Conservation (phyloP, 2,888 invertebrate genomes). For the Idaea biselata region DNA sequence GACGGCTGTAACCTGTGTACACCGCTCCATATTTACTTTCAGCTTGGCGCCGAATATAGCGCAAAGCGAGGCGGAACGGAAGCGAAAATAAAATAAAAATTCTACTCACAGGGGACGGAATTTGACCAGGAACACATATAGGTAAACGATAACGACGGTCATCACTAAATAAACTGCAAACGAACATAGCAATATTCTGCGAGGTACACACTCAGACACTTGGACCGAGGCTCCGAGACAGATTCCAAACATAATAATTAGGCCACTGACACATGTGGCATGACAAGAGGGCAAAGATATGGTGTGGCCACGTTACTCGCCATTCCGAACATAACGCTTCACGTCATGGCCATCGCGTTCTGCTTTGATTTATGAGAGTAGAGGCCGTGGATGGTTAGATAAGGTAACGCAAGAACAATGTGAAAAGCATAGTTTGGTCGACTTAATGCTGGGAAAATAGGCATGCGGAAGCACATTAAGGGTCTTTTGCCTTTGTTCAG, state of each 20-base stretch:
- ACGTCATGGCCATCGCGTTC: too few relatives aligned
- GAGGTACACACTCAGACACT: constrained; percentile 4
- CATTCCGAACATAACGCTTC: too few relatives aligned
- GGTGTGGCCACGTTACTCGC: too few relatives aligned
- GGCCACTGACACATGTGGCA: too few relatives aligned
- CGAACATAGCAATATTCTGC: constrained; percentile 8
- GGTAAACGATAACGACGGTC: not conserved
- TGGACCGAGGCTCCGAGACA: not conserved
- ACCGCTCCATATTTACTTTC: constrained; percentile 13
- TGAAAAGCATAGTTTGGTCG: too few relatives aligned
- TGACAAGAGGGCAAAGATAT: too few relatives aligned
- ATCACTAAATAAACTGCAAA: not conserved
- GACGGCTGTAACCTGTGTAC: constrained; percentile 65
- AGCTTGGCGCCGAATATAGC: not conserved
- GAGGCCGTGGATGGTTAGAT: not conserved
- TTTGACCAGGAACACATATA: constrained; percentile 1
- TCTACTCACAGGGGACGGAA: constrained; percentile 15
- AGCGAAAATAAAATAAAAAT: constrained; percentile 23
- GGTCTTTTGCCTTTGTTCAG: too few relatives aligned
- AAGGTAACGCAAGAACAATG: too few relatives aligned
- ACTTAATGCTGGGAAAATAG: too few relatives aligned
- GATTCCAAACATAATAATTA: not conserved
- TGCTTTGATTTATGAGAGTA: not conserved
- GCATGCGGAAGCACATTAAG: too few relatives aligned
- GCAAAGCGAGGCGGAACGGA: constrained; percentile 3